Evolutionary conservation across 1,140 invertebrate genomes (phyloP), one percentile per base, ranked within the genome.

Genomic region (Sitobion miscanthi): DNA sequence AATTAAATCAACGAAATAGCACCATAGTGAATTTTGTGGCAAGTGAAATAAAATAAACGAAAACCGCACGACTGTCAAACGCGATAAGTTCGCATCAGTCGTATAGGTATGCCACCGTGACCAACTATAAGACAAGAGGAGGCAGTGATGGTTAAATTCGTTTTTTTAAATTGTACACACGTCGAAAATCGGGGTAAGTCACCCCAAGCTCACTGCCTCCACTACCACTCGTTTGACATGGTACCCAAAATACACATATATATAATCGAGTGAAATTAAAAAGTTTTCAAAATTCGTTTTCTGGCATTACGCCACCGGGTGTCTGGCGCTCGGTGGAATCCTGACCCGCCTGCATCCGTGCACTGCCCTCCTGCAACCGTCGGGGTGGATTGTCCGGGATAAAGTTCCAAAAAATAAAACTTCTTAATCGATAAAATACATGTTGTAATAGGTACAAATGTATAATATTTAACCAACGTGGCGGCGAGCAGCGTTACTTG

Each of bases 241-340:
- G 8, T 21, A 82, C 4, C 82, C 35, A 5, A 83, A 11, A 38
- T 83, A 85, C 1, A 6, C 42, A 42, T 30, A 85, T 11, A 77
- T 30, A 49, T 30, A 7, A 20, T 25, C 14, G 1, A 1, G n/a
- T 6, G 7, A 52, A 52, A 88, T 35, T 2, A 47, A n/a, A n/a
- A 88, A 52, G n/a, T 88, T 88, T 86, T 86, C 25, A 25, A 45
- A 47, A 86, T 86, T 86, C 85, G 85, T 86, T 86, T 88, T n/a
- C 47, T 88, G 87, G 87, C 47, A 8, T 54, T 88, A 38, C 49
- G 87, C 87, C 87, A 88, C n/a, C 21, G 23, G 23, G 38, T n/a
- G 87, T 20, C 25, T 30, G 38, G 38, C 30, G 45, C 35, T 38
- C 21, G 2, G 0, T 20, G 35, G 30, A 0, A 77, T 85, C 8